Evolutionary conservation across 2,888 invertebrate genomes (phyloP), one percentile per base, ranked within the genome.

Genomic region (Thymelicus acteon): DNA sequence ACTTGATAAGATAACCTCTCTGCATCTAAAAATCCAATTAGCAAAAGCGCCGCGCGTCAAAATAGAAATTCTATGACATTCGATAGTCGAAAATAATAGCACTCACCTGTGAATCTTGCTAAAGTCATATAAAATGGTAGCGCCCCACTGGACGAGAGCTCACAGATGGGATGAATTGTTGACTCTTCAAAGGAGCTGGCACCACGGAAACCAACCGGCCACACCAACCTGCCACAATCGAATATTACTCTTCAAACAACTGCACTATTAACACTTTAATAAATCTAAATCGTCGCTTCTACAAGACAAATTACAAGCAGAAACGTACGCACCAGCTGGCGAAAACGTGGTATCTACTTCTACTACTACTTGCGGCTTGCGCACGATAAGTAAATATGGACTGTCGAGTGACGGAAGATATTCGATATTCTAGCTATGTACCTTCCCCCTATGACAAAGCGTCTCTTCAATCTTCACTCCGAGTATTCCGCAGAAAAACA

Each of bases 71-170:
- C 40, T 24, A 15, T 12, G 39, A 61, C n/a, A 12, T 57, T 49
- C 19, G 13, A 57, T 24, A 60, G 54, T 44, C 39, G 72, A 71
- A 69, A 63, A 57, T 74, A 69, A 74, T 71, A 73, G 69, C 79
- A 95, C 96, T 96, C 89, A 97, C 97, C 97, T 97, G 95, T 96
- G 95, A 95, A 96, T 96, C 96, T 97, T 97, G 96, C 97, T 97
- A 97, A 97, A 97, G 97, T 97, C 98, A 98, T 98, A 98, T 98
- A 98, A 98, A 97, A 97, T 95, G 96, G 95, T 97, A 96, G 95
- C 97, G 96, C 97, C 97, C 97, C 95, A 95, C 95, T 96, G 96
- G 97, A 96, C 96, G 97, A 95, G 93, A 93, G 93, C 94, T 88
- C 90, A 85, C 91, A 87, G 91, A 89, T 87, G 90, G 89, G 92